phyloP scores from a whole-genome alignment of 2,797 vertebrate genomes.

The Darevskia nairensis region DNA sequence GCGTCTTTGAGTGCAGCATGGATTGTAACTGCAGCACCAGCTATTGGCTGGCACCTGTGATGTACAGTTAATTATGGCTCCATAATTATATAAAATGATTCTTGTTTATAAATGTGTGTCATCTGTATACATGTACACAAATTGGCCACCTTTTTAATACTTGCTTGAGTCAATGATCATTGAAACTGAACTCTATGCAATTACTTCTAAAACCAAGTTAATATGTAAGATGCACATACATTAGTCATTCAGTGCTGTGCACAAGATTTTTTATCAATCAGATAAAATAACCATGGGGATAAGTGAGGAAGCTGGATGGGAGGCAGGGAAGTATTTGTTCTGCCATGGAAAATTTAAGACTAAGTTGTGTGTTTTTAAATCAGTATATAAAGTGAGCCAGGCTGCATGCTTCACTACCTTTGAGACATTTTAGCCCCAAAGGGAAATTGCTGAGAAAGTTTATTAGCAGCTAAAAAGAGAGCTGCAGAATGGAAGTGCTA shows the following conservation, averaged over 20 bases:
- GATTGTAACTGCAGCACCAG: too few relatives aligned
- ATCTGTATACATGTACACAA: too few relatives aligned
- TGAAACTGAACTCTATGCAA: not conserved
- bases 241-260: not conserved
- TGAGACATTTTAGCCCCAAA: conserved; percentile 21
- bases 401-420: conserved; percentile 6
- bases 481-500: not conserved
- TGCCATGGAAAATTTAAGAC: not conserved
- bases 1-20: too few relatives aligned
- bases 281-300: not conserved
- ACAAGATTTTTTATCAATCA: not conserved
- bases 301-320: not conserved
- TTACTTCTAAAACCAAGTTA: not conserved
- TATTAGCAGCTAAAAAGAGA: conserved; percentile 16
- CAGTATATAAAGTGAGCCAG: conserved; percentile 2
- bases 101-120: too few relatives aligned
- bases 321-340: not conserved
- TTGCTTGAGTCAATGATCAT: not conserved
- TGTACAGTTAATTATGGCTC: too few relatives aligned
- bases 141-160: not conserved
- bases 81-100: too few relatives aligned
- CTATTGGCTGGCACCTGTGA: too few relatives aligned
- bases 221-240: not conserved
- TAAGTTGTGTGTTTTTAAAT: not conserved
- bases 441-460: conserved; percentile 11